Conservation (phyloP, 2,888 invertebrate species). For the Alloplasta piceator region DNA sequence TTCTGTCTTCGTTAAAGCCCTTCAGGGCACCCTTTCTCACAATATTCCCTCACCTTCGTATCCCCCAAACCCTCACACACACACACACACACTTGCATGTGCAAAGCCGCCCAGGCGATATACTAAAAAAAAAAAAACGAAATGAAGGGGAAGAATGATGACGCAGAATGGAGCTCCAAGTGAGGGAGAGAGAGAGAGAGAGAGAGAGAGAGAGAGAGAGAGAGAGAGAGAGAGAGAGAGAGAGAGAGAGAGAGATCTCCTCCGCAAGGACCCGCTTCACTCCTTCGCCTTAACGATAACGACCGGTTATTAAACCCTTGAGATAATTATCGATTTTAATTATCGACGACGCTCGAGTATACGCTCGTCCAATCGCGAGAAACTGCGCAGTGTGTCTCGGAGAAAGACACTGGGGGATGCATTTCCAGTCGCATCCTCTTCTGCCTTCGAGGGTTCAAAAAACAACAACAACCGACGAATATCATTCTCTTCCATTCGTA, state of each 20-base stretch:
- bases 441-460: constrained; percentile 43
- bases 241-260: constrained; percentile 62
- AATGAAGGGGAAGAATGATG: constrained; percentile 67
- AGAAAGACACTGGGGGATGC: constrained; percentile 51
- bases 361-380: constrained; percentile 30
- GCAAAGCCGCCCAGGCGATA: constrained; percentile 61
- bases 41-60: constrained; percentile 56
- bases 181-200: constrained; percentile 39
- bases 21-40: constrained; percentile 61
- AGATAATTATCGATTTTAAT: constrained; percentile 82
- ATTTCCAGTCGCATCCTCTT: constrained; percentile 47
- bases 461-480: constrained; percentile 21
- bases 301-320: constrained; percentile 80
- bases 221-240: constrained; percentile 65
- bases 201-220: constrained; percentile 67
- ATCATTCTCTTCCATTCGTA: constrained; percentile 31
- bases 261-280: constrained; percentile 60
- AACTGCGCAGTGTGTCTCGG: constrained; percentile 18
- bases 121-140: constrained; percentile 30
- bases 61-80: neutral
- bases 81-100: constrained; percentile 32
- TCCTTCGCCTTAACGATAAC: constrained; percentile 79
- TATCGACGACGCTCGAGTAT: constrained; percentile 73
- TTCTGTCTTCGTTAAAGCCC: constrained; percentile 57
- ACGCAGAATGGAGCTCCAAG: constrained; percentile 61